Percentiles rank a stretch among this genome's conserved stretches.
These are phyloP conservation scores for Charadrius vociferus DNA, from an alignment of 2,113 vertebrate species.

Conservation along the genomic window DNA sequence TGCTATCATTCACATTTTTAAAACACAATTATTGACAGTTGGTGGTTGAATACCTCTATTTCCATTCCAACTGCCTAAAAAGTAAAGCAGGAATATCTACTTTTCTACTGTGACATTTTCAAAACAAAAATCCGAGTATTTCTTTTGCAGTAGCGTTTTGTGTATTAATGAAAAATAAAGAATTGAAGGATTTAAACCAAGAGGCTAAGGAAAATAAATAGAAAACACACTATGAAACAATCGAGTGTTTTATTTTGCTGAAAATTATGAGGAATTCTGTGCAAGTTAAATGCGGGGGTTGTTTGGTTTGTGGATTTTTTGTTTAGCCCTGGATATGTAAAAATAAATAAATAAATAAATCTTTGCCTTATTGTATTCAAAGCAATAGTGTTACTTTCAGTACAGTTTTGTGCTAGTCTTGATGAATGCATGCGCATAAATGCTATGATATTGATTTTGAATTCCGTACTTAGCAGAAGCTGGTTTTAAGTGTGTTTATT, in stretches of 20 bases:
- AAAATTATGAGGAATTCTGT: not conserved
- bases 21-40: not conserved
- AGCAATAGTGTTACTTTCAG: not conserved
- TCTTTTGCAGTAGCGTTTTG: not conserved
- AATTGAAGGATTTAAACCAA: not conserved
- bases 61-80: not conserved
- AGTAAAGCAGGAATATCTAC: not conserved
- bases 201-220: not conserved
- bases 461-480: not conserved
- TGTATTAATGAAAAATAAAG: not conserved
- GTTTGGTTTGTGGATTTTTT: not conserved
- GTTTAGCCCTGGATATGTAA: not conserved
- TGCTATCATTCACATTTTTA: not conserved
- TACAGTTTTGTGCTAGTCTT: not conserved
- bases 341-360: not conserved
- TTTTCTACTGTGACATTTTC: not conserved
- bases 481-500: not conserved
- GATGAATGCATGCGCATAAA: not conserved
- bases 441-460: not conserved
- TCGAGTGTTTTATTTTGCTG: not conserved
- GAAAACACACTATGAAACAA: not conserved
- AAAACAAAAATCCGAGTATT: not conserved
- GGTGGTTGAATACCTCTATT: not conserved
- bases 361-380: not conserved
- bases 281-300: not conserved